These are phyloP conservation scores for Protodeltote pygarga DNA, from an alignment of 2,888 invertebrate species.

Conservation along the genomic window DNA sequence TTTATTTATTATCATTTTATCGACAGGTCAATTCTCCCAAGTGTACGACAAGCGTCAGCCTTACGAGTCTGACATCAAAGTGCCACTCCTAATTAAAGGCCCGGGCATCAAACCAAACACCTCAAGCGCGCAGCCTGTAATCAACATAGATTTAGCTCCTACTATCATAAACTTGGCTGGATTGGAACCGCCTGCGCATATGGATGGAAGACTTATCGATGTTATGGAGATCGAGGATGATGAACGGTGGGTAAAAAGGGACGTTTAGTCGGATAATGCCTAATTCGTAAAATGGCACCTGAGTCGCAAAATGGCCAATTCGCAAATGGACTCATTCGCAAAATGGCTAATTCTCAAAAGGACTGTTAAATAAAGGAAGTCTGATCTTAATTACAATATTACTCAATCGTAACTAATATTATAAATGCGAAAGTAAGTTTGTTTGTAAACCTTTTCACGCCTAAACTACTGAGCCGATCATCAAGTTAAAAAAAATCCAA, in stretches of 20 bases:
- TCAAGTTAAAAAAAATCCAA: too few relatives aligned
- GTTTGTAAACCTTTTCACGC: too few relatives aligned
- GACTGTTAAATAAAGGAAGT: too few relatives aligned
- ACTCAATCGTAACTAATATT: too few relatives aligned
- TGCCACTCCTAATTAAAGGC: conserved; percentile 93
- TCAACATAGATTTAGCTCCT: conserved; percentile 94
- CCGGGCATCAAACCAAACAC: conserved; percentile 87
- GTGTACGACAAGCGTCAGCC: conserved; percentile 96
- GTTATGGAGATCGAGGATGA: conserved; percentile 5
- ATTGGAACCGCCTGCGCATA: conserved; percentile 66
- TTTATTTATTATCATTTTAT: not conserved
- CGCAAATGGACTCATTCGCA: too few relatives aligned
- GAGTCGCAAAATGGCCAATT: too few relatives aligned
- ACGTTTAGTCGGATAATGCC: not conserved
- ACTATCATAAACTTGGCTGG: conserved; percentile 93
- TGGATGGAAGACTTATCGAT: conserved; percentile 88
- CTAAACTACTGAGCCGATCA: too few relatives aligned
- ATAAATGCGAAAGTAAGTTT: too few relatives aligned
- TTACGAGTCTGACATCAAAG: conserved; percentile 95
- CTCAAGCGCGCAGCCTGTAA: conserved; percentile 85
- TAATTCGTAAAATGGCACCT: too few relatives aligned
- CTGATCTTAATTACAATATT: too few relatives aligned
- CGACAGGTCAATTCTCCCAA: conserved; percentile 94
- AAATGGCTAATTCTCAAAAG: too few relatives aligned
- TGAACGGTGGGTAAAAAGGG: conserved; percentile 2